Evolutionary conservation across 2,113 vertebrate species (phyloP).

Genomic region (Oreochromis spilurus): DNA sequence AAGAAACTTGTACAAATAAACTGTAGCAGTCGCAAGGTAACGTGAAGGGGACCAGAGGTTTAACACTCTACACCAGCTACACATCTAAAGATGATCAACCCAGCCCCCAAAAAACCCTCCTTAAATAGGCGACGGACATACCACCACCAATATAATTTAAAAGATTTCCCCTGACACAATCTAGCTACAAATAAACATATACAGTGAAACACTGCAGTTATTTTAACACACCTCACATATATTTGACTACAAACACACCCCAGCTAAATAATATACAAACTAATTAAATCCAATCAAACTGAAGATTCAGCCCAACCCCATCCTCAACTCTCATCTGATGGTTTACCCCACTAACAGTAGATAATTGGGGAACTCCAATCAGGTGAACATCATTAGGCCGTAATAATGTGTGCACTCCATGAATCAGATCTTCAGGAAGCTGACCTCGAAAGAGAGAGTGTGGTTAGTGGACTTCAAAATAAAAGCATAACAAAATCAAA

Average conservation of each 20-base stretch:
- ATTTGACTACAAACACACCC: background rate
- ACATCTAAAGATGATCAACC: background rate
- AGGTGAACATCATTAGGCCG: background rate
- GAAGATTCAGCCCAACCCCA: background rate
- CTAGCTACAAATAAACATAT: background rate
- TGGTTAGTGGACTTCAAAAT: background rate
- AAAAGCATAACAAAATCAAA: background rate
- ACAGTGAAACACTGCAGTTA: background rate
- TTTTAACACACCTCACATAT: background rate
- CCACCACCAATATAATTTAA: background rate
- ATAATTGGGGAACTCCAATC: background rate
- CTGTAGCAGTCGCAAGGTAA: background rate
- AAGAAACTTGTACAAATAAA: background rate
- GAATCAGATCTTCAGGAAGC: background rate
- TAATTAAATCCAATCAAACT: background rate
- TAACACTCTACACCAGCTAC: background rate
- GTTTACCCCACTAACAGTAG: background rate
- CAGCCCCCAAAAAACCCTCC: background rate
- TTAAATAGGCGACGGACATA: background rate
- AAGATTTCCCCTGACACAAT: background rate
- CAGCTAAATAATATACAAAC: background rate
- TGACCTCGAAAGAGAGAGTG: background rate
- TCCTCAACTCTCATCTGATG: background rate
- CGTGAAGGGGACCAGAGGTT: accelerated
- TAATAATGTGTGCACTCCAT: background rate